These are phyloP conservation scores for Archivesica marissinica DNA, from an alignment of 1,140 invertebrate genomes.

Conservation along the genomic window DNA sequence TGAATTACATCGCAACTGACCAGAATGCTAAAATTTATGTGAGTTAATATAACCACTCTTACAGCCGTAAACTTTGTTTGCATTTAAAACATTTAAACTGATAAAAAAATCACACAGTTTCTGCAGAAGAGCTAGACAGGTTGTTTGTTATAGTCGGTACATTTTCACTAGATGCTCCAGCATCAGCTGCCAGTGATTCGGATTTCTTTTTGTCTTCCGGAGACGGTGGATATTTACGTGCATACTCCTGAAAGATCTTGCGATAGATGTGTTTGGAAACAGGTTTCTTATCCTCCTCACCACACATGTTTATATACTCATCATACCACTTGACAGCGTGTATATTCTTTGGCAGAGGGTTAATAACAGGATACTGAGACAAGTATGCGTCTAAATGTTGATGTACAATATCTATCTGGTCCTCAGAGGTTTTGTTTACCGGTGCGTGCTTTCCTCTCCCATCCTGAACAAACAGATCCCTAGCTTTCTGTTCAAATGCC, in stretches of 20 bases:
- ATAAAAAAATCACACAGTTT: background rate
- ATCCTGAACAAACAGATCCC: conserved; percentile 59
- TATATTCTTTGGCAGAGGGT: conserved; percentile 52
- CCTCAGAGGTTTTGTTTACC: conserved; percentile 51
- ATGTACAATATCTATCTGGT: conserved; percentile 44
- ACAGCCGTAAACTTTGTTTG: background rate
- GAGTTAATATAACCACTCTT: background rate
- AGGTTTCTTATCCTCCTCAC: conserved; percentile 38
- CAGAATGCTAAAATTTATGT: background rate
- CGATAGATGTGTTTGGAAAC: conserved; percentile 61
- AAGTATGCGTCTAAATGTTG: conserved; percentile 32
- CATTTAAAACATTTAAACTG: too few species aligned
- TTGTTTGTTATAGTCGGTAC: background rate
- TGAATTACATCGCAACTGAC: too few species aligned
- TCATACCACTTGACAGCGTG: conserved; percentile 60
- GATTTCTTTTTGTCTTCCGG: conserved; percentile 43
- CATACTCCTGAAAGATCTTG: conserved; percentile 60
- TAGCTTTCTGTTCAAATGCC: conserved; percentile 59
- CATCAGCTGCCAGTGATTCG: background rate
- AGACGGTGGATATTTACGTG: conserved; percentile 18
- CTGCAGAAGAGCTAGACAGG: background rate
- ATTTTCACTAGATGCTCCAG: background rate
- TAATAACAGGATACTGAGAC: conserved; percentile 11
- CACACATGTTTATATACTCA: conserved; percentile 33
- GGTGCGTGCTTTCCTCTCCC: conserved; percentile 56